Conservation (phyloP, 1,140 invertebrate species). For the Epicauta chinensis region DNA sequence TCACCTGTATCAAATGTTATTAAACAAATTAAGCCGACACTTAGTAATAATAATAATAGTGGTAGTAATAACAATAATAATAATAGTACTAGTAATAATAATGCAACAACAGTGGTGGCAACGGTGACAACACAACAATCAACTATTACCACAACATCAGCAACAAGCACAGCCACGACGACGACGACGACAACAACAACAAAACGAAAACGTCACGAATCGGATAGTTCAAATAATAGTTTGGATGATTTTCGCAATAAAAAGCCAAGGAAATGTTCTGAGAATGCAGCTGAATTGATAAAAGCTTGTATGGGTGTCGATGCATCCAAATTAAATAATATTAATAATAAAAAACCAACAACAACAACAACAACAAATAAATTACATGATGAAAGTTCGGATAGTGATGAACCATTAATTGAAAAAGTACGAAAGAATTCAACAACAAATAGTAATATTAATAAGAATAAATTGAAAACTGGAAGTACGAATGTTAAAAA, state of each 20-base stretch:
- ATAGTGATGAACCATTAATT: conserved; percentile 72
- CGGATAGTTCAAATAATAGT: conserved; percentile 63
- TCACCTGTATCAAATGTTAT: conserved; percentile 44
- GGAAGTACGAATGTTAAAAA: conserved; percentile 19
- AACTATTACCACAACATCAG: neutral
- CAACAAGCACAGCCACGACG: conserved; percentile 1
- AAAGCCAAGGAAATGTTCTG: conserved; percentile 56
- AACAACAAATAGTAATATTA: neutral
- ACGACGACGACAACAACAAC: conserved; percentile 33
- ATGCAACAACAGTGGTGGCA: too few relatives aligned
- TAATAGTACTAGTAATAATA: too few relatives aligned
- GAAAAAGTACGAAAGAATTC: conserved; percentile 58
- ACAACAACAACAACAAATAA: conserved; percentile 20
- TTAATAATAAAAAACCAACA: conserved; percentile 20
- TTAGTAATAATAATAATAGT: too few relatives aligned
- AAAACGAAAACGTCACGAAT: conserved; percentile 70
- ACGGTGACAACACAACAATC: too few relatives aligned
- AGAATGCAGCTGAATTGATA: conserved; percentile 60
- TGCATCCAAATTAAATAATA: conserved; percentile 31
- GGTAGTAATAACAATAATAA: too few relatives aligned
- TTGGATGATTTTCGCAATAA: conserved; percentile 44
- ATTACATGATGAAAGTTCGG: conserved; percentile 55
- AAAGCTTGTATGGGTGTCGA: conserved; percentile 63
- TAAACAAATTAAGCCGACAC: too few relatives aligned
- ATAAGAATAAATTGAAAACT: conserved; percentile 5